Base-by-base conservation (phyloP, 1,140 invertebrate genomes). In the Drosophila obscura region DNA sequence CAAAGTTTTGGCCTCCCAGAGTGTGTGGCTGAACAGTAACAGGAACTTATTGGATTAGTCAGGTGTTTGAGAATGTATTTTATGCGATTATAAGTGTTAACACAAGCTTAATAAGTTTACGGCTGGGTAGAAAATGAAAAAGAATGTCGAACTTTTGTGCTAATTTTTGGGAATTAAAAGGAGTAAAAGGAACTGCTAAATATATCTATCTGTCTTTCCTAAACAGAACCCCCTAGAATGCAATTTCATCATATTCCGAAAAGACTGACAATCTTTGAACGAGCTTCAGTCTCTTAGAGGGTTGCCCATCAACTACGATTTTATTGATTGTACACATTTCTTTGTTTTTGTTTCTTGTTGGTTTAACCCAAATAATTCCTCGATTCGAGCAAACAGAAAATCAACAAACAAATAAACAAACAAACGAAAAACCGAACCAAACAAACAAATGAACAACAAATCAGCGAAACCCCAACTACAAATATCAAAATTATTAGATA, bases 341-440 rank as follows among this genome's bases (percentile, higher is more conserved):
- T 11, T 53, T 22, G 46, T 63, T 53, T 45, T 19, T 13, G 48
- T 31, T 50, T 11, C 35, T 11, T 79, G 63, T 79, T 75, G 57
- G 58, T 31, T 80, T 74, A 79, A 79, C 76, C 76, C 57, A 79
- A 79, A 79, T 80, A 67, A 79, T 35, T 73, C 77, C 72, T 73
- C 44, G 49, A 79, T 62, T 57, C 77, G 58, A 68, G 50, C 69
- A 75, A 80, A 79, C 63, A 67, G 62, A 64, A 73, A 74, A 74
- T 65, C 72, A 74, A 65, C 71, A 74, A 74, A 74, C 72, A 72
- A 71, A 22, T 39, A 68, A 69, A 44, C 63, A 44, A 49, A 24
- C 62, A 69, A 44, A 5, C 50, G 73, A 52, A 26, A 50, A 56
- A 43, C 48, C 66, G 31, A 28, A 19, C 63, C 66, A 73, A 55